These are phyloP conservation scores for Bursaphelenchus okinawaensis DNA, from an alignment of 2,888 invertebrate genomes.

Conservation along the genomic window DNA sequence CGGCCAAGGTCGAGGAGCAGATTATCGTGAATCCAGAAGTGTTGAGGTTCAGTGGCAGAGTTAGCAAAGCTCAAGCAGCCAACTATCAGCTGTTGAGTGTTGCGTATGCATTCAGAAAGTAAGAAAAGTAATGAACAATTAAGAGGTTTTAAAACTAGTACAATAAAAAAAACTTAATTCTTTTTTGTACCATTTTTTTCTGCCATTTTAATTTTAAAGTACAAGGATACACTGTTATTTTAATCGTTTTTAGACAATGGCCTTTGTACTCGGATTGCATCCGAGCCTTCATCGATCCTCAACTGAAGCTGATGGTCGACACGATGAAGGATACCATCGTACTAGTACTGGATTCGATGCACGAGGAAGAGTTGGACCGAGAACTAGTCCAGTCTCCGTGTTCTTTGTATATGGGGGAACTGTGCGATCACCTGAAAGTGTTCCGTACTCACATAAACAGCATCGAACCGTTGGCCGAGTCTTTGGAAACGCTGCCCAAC, in stretches of 20 bases:
- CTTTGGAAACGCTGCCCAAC: conserved; percentile 68
- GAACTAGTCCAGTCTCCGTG: background rate
- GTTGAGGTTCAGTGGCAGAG: conserved; percentile 31
- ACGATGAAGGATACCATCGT: conserved; percentile 29
- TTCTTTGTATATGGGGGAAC: conserved; percentile 33
- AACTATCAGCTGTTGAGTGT: conserved; percentile 33
- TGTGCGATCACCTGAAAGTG: conserved; percentile 36
- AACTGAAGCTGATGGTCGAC: conserved; percentile 19
- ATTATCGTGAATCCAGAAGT: conserved; percentile 17
- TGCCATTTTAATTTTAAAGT: conserved; percentile 9
- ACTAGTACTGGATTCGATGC: conserved; percentile 37
- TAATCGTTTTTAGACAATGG: conserved; percentile 24
- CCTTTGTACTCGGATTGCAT: conserved; percentile 20
- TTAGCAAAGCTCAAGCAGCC: conserved; percentile 21
- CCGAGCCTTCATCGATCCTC: conserved; percentile 24
- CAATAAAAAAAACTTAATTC: no score
- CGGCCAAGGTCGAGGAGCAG: conserved; percentile 26
- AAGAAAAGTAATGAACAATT: conserved; percentile 1
- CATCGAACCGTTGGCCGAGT: conserved; percentile 64
- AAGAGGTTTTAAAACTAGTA: no score
- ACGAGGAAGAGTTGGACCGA: conserved; percentile 26
- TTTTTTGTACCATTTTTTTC: conserved; percentile 20
- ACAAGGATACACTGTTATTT: conserved; percentile 3
- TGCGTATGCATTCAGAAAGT: conserved; percentile 29
- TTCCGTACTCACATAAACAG: conserved; percentile 33